Conservation (phyloP, 2,888 invertebrate genomes). For the Drosophila nr. perissopoda region DNA sequence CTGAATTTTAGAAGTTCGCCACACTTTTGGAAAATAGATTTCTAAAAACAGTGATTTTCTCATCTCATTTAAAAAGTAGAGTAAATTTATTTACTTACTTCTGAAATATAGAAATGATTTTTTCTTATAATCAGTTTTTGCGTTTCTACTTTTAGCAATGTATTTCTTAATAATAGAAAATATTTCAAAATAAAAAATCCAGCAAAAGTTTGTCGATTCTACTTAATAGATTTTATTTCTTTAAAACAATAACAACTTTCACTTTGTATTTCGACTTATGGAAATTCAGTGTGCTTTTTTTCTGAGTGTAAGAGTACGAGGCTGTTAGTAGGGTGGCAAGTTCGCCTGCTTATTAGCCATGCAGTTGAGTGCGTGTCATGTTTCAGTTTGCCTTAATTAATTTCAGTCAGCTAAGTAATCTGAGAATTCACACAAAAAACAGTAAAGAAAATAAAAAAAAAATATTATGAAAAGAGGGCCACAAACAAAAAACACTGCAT, state of each 20-base stretch:
- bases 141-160: neutral
- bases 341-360: constrained; percentile 51
- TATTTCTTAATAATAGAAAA: neutral
- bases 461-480: no score
- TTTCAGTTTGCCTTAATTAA: constrained; percentile 76
- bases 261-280: no score
- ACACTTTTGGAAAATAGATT: neutral
- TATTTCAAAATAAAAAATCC: no score
- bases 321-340: neutral
- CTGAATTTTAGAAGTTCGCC: neutral
- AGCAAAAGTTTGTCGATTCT: no score
- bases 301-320: neutral
- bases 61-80: neutral
- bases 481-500: neutral
- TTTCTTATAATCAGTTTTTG: neutral
- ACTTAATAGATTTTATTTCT: no score
- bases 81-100: no score
- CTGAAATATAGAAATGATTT: neutral
- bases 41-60: neutral
- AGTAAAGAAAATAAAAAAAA: neutral
- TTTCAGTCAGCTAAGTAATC: constrained; percentile 59
- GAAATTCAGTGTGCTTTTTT: neutral
- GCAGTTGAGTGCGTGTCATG: constrained; percentile 70
- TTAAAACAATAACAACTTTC: neutral
- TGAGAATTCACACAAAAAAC: constrained; percentile 24